Evolutionary conservation across 2,797 vertebrate species (phyloP).

Genomic region (Myoxocephalus aenaeus): DNA sequence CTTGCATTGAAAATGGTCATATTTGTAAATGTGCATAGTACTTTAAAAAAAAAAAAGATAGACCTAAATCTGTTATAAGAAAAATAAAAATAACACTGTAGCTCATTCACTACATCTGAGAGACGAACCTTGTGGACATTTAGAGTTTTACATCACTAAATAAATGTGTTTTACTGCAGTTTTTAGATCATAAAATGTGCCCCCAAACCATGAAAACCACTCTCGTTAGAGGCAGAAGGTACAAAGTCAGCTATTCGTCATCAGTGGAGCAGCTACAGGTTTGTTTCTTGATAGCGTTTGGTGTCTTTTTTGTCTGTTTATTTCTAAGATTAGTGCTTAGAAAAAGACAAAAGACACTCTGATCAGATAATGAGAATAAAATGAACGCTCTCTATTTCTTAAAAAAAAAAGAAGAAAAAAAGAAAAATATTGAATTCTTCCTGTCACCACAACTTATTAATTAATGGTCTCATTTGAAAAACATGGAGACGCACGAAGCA

Average conservation of each 20-base stretch:
- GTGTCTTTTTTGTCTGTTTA: background rate
- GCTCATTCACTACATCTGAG: conserved; percentile 30
- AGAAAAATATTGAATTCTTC: background rate
- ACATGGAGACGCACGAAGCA: background rate
- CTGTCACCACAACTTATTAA: background rate
- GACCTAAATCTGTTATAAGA: conserved; percentile 52
- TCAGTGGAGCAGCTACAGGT: conserved; percentile 1
- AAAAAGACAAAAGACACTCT: background rate
- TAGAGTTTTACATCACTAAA: conserved; percentile 17
- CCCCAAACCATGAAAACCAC: conserved; percentile 3
- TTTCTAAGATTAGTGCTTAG: background rate
- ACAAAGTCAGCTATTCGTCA: background rate
- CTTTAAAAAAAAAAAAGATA: conserved; percentile 3
- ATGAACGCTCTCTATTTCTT: background rate
- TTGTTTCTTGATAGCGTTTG: background rate
- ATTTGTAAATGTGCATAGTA: conserved; percentile 50
- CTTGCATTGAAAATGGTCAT: conserved; percentile 51
- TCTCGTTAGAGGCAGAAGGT: background rate
- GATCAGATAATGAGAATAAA: conserved; percentile 5
- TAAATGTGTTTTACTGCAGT: conserved; percentile 15
- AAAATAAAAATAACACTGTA: background rate
- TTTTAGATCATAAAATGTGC: conserved; percentile 13
- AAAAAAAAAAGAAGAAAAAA: background rate
- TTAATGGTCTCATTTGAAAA: conserved; percentile 7
- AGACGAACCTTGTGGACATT: conserved; percentile 28